Conservation (phyloP, 2,113 vertebrate genomes). For the Engystomops pustulosus region DNA sequence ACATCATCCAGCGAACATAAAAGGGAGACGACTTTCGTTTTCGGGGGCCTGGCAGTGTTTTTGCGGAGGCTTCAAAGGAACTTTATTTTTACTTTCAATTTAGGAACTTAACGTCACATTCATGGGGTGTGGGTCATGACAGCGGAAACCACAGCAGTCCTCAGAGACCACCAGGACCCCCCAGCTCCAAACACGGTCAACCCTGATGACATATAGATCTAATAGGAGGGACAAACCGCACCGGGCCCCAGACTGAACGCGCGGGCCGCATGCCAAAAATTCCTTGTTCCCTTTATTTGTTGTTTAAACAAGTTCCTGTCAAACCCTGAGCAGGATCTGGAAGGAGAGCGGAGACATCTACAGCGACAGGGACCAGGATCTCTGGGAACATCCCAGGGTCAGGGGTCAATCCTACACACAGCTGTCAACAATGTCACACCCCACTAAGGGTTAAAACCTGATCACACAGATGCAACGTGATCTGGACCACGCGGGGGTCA, state of each 20-base stretch:
- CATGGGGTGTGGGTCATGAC: background rate
- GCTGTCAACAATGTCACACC: background rate
- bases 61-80: background rate
- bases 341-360: background rate
- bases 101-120: background rate
- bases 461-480: no score
- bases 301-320: slow-evolving; percentile 8
- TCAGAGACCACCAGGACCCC: background rate
- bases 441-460: background rate
- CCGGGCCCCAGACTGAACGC: background rate
- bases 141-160: background rate
- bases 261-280: background rate
- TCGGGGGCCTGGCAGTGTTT: background rate
- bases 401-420: background rate
- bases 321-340: background rate
- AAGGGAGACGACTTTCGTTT: background rate
- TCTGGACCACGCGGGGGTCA: background rate
- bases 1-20: background rate
- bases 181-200: no score
- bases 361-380: background rate
- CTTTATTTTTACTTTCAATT: background rate
- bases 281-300: background rate
- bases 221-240: no score
- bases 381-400: background rate
- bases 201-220: no score